Evolutionary conservation across 2,888 invertebrate genomes (phyloP), one percentile per base, ranked within the genome.

Genomic region (Hypselothyrea guttata): DNA sequence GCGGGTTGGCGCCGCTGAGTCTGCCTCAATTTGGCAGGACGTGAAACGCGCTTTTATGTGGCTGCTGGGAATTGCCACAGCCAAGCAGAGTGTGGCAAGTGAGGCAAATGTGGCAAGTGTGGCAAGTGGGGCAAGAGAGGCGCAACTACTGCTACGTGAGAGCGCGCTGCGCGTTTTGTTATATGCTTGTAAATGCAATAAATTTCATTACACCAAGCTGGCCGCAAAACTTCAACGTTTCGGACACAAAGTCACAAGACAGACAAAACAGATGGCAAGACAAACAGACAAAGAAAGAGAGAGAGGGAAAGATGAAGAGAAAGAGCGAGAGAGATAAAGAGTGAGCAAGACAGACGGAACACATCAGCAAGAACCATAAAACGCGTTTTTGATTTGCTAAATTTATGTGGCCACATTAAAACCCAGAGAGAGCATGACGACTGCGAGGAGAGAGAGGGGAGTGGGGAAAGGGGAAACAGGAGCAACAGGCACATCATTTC

Each of bases 121-220:
- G 65, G 65, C 31, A 59, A 40, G 22, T 22, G 22, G 2, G 22
- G 22, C 22, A 22, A 22, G 3, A 22, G 22, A n/a, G n/a, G n/a
- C n/a, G 3, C 22, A 22, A 22, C 22, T 22, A 22, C 22, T 22
- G n/a, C 54, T 60, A 70, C 59, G 63, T 66, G 63, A 57, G 62
- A 53, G 64, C 45, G 62, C 56, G 64, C 45, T 31, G 45, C 60
- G 54, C 66, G 67, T 59, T 22, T 75, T 75, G 79, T 78, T 78
- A 83, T 83, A 79, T 83, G 77, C 83, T 77, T 78, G 83, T 83
- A 77, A 82, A 72, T 77, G 79, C 78, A 72, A 81, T 84, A 82
- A 81, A 82, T 81, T 81, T 72, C 71, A 64, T 61, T 70, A 58
- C 81, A 57, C 13, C 41, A 22, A 47, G 28, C 62, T 31, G 33